These are phyloP conservation scores for Donacobius atricapilla DNA, from an alignment of 2,113 vertebrate genomes.

Conservation along the genomic window DNA sequence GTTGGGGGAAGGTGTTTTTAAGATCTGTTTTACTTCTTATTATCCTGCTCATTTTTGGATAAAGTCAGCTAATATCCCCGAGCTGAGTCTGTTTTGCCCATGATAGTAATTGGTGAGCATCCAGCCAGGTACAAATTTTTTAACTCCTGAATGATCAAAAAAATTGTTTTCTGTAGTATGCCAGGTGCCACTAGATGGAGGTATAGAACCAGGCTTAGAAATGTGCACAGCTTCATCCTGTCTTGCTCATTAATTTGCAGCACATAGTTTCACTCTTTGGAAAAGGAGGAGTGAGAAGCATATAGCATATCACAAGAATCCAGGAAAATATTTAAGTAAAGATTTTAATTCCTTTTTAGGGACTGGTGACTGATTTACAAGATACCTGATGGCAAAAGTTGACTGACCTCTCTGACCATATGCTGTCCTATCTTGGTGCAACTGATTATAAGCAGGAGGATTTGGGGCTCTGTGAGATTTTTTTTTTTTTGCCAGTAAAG, in stretches of 20 bases:
- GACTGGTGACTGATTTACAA: neutral
- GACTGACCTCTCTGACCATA: neutral
- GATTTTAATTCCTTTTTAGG: neutral
- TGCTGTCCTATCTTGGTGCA: neutral
- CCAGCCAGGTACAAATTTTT: neutral
- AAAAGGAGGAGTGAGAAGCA: neutral
- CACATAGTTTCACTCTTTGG: neutral
- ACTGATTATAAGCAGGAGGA: neutral
- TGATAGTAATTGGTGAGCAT: neutral
- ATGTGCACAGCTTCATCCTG: neutral
- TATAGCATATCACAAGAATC: neutral
- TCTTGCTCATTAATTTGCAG: neutral
- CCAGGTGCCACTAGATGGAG: neutral
- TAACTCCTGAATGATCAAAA: neutral
- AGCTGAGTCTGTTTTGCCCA: neutral
- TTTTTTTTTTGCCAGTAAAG: neutral
- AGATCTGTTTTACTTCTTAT: neutral
- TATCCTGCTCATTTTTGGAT: neutral
- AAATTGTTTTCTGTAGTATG: neutral
- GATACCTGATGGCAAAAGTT: neutral
- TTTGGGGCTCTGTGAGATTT: neutral
- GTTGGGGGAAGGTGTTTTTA: neutral
- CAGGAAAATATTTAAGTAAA: neutral
- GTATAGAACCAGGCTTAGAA: neutral
- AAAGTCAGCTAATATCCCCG: rapidly evolving